Conservation (phyloP, 2,797 vertebrate genomes). For the Pseudomugil tenellus region DNA sequence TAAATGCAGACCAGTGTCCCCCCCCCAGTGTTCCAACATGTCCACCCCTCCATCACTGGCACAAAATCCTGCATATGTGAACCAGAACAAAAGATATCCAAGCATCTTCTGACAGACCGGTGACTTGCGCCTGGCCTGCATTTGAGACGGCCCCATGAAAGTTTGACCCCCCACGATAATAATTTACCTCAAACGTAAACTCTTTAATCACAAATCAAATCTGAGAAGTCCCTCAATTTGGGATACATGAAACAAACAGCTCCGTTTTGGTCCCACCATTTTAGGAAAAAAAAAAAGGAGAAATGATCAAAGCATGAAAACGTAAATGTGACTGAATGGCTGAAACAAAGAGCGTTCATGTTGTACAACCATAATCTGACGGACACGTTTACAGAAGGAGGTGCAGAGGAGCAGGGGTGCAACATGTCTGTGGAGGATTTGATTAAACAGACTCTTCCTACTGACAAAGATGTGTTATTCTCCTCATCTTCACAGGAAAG, state of each 20-base stretch:
- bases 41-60: neutral
- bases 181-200: conserved; percentile 5
- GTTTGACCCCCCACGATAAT: too few relatives aligned
- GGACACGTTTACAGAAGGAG: conserved; percentile 55
- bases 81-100: conserved; percentile 23
- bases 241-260: conserved; percentile 18
- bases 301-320: conserved; percentile 42
- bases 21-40: conserved; percentile 29
- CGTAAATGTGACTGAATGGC: conserved; percentile 35
- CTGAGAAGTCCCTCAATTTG: conserved; percentile 1
- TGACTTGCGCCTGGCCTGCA: neutral
- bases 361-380: conserved; percentile 35
- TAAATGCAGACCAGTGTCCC: conserved; percentile 23
- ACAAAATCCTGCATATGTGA: conserved; percentile 1
- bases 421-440: conserved; percentile 54
- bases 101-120: conserved; percentile 1
- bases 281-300: conserved; percentile 55
- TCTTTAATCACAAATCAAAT: conserved; percentile 17
- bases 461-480: conserved; percentile 45
- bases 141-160: neutral
- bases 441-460: conserved; percentile 48
- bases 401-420: conserved; percentile 39
- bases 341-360: conserved; percentile 61
- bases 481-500: conserved; percentile 60
- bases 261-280: conserved; percentile 60